These are phyloP conservation scores for Bostrychus sinensis DNA, from an alignment of 2,113 vertebrate species.

Conservation along the genomic window DNA sequence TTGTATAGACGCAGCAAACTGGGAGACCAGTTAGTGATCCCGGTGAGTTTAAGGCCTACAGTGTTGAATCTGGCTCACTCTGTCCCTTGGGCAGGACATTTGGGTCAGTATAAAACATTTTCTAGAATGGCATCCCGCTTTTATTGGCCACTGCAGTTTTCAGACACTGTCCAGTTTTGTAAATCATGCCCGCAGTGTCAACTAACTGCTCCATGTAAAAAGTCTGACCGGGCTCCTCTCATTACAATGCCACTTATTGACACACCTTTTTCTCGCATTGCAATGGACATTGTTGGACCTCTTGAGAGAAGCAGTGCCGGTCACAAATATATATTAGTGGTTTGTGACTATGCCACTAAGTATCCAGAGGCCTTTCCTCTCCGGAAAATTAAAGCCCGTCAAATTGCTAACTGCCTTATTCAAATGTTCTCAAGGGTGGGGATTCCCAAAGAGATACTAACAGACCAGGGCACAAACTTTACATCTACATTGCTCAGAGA, in stretches of 20 bases:
- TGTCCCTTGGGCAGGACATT: constrained; percentile 14
- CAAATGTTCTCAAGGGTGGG: background rate
- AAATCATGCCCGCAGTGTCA: constrained; percentile 14
- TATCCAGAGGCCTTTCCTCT: background rate
- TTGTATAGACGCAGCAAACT: background rate
- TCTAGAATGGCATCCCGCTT: background rate
- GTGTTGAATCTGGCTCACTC: constrained; percentile 11
- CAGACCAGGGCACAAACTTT: constrained; percentile 8
- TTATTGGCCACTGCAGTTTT: constrained; percentile 4
- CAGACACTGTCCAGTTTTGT: background rate
- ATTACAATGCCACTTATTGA: background rate
- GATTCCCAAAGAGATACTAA: background rate
- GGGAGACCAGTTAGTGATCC: constrained; percentile 1
- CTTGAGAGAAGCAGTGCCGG: background rate
- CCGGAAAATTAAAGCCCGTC: background rate
- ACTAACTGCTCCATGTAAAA: background rate
- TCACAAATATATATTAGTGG: background rate
- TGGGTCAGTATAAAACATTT: background rate
- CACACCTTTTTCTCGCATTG: background rate
- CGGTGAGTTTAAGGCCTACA: background rate
- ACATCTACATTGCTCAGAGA: constrained; percentile 5
- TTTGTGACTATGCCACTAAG: constrained; percentile 6
- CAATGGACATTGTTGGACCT: constrained; percentile 6
- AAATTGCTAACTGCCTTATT: background rate
- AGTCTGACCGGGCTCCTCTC: background rate